Conservation (phyloP, 2,797 vertebrate genomes). For the Myiothlypis coronata region DNA sequence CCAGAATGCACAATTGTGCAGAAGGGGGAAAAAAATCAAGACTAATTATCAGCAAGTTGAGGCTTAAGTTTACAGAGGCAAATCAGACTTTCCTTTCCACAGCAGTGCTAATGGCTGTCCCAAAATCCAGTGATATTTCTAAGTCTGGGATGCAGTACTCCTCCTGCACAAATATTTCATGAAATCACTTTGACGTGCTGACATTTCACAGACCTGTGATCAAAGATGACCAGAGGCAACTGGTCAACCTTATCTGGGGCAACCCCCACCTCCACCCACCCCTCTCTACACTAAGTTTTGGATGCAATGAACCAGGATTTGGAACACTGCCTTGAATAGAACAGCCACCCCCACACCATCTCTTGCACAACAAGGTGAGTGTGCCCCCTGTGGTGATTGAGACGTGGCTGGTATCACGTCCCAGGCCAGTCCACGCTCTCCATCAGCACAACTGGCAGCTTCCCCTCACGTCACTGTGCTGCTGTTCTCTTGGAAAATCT, state of each 20-base stretch:
- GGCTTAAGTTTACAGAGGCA: neutral
- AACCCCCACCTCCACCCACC: neutral
- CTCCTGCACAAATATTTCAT: neutral
- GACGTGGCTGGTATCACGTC: rapidly evolving
- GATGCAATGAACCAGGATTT: neutral
- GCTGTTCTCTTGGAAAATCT: neutral
- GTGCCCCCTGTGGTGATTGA: rapidly evolving
- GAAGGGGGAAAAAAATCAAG: neutral
- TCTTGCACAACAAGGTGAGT: neutral
- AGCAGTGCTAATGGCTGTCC: neutral
- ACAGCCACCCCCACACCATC: rapidly evolving
- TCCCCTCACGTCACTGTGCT: neutral
- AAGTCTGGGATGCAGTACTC: neutral
- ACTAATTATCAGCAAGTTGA: neutral
- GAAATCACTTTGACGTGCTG: neutral
- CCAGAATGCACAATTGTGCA: neutral
- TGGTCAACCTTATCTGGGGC: neutral
- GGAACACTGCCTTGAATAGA: neutral
- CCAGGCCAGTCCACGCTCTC: neutral
- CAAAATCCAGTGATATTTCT: neutral
- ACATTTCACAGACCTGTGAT: neutral
- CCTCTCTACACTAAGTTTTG: neutral
- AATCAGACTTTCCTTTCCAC: neutral
- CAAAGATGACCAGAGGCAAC: neutral
- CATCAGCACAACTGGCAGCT: neutral